Evolutionary conservation across 2,797 vertebrate species (phyloP), one percentile per base, ranked within the genome.

Genomic region (Scolopax rusticola): DNA sequence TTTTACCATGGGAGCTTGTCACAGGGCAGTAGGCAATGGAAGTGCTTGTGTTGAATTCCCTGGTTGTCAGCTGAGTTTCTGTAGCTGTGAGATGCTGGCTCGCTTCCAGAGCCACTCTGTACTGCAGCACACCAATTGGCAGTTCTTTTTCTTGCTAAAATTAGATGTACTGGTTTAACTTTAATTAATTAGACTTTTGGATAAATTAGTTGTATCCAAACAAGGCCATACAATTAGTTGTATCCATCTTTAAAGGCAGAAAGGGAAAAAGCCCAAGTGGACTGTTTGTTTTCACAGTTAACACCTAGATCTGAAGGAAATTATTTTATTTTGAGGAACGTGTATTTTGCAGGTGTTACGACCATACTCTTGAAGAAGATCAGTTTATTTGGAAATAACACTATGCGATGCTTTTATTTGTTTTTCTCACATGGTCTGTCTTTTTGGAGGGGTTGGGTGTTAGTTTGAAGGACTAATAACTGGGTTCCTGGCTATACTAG

Each of bases 81-180:
- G 57, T 59, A 60, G 45, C 69, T 57, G 45, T 15, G 64, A 91
- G 77, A 71, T 4, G 3, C 21, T 77, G 68, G n/a, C 80, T 85
- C 2, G 0, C n/a, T 70, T 80, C 54, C 71, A 79, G 59, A 54
- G 20, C 36, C 3, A 0, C 5, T 13, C 3, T 9, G 36, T 8
- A 23, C 43, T 48, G 13, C 6, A 74, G 33, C n/a, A 43, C 8
- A n/a, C 8, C 33, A 28, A 21, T 36, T 24, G 70, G 73, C 23
- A 33, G 40, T 23, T 70, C 15, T 13, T 23, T 48, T 73, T 41
- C 75, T 59, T 63, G 24, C 15, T 80, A 70, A 54, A 90, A 81
- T 30, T 48, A 82, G 24, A 32, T 47, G 5, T 4, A 5, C 13
- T 80, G 24, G 9, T 85, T 85, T 74, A 85, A 71, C 64, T 77